Conservation (phyloP, 2,888 invertebrate genomes). For the Macrostomum cliftonense region DNA sequence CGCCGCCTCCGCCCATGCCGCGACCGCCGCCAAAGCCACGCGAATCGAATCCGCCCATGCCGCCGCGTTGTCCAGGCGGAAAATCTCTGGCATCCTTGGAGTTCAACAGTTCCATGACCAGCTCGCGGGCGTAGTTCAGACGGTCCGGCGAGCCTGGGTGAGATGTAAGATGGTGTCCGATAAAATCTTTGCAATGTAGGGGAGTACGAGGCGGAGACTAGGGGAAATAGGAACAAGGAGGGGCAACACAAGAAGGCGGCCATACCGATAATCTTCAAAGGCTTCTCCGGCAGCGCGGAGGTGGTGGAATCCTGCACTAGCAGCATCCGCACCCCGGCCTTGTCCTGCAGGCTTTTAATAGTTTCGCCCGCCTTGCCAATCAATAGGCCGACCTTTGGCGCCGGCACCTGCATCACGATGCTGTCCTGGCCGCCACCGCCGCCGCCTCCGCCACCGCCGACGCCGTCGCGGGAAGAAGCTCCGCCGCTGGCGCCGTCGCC, state of each 20-base stretch:
- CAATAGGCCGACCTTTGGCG: constrained; percentile 85
- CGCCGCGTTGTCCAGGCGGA: too few relatives aligned
- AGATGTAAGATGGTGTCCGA: too few relatives aligned
- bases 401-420: constrained; percentile 83
- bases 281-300: constrained; percentile 67
- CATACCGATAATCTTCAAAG: constrained; percentile 79
- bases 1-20: too few relatives aligned
- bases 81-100: constrained; percentile 5
- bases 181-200: too few relatives aligned
- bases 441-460: not conserved
- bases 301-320: constrained; percentile 90
- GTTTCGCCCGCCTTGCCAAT: constrained; percentile 98
- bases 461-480: not conserved
- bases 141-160: not conserved
- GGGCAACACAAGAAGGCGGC: not conserved
- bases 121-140: constrained; percentile 8
- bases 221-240: not conserved
- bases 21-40: too few relatives aligned
- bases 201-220: too few relatives aligned
- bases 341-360: constrained; percentile 56
- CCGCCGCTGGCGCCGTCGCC: not conserved
- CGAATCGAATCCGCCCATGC: too few relatives aligned
- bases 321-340: constrained; percentile 93
- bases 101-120: constrained; percentile 12
- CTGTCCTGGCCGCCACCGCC: not conserved